These are phyloP conservation scores for Psittacara wagleri DNA, from an alignment of 2,113 vertebrate species.

Conservation along the genomic window DNA sequence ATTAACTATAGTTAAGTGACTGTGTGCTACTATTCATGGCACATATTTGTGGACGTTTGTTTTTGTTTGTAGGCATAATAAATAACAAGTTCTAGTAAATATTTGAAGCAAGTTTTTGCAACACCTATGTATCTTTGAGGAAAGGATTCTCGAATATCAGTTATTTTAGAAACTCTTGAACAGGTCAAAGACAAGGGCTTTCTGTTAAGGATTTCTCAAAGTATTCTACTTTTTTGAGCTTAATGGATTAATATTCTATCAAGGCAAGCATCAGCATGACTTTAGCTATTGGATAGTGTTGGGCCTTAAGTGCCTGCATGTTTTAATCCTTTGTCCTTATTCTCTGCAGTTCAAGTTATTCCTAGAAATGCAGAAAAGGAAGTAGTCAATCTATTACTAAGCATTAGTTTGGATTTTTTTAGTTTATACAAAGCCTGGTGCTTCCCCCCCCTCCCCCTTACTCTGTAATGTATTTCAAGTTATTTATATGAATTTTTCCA, in stretches of 20 bases:
- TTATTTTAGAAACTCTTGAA: neutral
- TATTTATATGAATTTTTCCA: neutral
- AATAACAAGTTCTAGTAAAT: neutral
- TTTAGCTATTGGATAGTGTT: neutral
- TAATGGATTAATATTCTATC: neutral
- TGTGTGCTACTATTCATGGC: neutral
- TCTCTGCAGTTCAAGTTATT: neutral
- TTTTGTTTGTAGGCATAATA: neutral
- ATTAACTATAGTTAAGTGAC: neutral
- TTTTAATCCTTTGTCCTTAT: neutral
- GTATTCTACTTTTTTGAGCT: neutral
- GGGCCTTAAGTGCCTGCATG: neutral
- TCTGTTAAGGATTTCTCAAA: neutral
- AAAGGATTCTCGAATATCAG: neutral
- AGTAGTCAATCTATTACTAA: neutral
- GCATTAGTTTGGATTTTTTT: neutral
- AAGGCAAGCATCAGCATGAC: neutral
- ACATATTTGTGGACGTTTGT: accelerated
- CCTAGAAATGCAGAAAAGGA: neutral
- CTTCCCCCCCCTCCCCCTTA: neutral
- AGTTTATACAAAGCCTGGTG: neutral
- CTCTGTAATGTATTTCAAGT: neutral
- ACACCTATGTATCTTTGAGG: neutral
- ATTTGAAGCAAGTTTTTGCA: neutral
- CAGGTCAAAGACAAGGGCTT: neutral